Conservation (phyloP, 2,113 vertebrate genomes). For the Papio anubis region DNA sequence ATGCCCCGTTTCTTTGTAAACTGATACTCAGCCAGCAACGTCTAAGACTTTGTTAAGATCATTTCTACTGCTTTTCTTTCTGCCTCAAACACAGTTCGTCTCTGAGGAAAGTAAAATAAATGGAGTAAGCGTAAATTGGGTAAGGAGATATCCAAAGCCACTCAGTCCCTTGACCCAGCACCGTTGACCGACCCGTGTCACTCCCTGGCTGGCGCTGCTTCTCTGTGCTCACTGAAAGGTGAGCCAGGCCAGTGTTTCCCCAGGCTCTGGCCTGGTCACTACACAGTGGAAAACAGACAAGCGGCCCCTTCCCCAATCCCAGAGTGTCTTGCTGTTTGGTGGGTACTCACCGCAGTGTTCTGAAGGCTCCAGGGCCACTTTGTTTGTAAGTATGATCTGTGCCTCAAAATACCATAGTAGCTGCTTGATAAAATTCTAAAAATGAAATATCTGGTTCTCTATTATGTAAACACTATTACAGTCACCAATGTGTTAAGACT, state of each 20-base stretch:
- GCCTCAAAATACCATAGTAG: conserved; percentile 19
- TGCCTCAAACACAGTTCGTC: background rate
- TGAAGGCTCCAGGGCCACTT: background rate
- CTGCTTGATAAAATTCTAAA: background rate
- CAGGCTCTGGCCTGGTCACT: background rate
- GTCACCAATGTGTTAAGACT: background rate
- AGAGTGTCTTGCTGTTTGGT: fast-evolving
- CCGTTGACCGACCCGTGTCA: fast-evolving
- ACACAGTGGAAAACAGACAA: no score
- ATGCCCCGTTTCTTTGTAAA: background rate
- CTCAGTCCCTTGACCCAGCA: background rate
- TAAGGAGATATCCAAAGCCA: background rate
- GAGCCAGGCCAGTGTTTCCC: background rate
- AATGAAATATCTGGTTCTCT: background rate
- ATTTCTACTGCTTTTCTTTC: background rate
- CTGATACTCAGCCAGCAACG: background rate
- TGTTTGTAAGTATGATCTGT: conserved; percentile 46
- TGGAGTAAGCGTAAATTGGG: background rate
- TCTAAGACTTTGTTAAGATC: background rate
- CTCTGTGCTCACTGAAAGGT: background rate
- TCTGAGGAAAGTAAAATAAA: background rate
- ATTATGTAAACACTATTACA: background rate
- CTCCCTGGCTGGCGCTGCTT: background rate
- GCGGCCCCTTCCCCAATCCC: background rate
- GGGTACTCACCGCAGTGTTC: background rate